Base-by-base conservation (phyloP, 2,888 invertebrate genomes). In the Punctoribates punctum region DNA sequence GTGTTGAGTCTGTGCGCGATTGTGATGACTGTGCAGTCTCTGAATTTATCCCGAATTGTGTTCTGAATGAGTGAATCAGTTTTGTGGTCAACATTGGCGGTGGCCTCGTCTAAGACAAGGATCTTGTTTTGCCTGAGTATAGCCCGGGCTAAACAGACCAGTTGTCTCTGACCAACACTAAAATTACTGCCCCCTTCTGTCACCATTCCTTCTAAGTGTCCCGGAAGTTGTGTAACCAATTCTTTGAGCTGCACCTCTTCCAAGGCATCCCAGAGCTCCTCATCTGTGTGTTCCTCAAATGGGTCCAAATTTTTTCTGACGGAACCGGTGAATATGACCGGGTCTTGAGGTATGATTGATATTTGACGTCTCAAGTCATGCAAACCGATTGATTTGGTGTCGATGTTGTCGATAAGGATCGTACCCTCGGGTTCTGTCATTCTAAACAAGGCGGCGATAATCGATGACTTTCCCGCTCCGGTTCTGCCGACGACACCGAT, bases 271-370 rank as follows among this genome's bases (percentile, higher is more conserved):
- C 57, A 74, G 1, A 74, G 38, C 1, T 42, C 20, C 15, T 72
- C 70, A n/a, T 74, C 74, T 11, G 54, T 1, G 82, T 90, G 91
- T 81, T 90, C 89, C 78, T 90, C 88, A 83, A 95, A 94, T 0
- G 95, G 95, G 85, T 96, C 95, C 77, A 96, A 86, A 85, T 96
- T 96, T 82, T 90, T 90, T 1, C 96, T 87, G 86, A 96, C 87
- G 1, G 92, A 90, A 65, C 94, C 94, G 0, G 92, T 91, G 85
- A 96, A 94, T 25, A 94, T 84, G 29, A 93, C 89, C 0, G 94
- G 94, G 82, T 94, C 94, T 81, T 96, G 96, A 0, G 96, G 96
- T 82, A 96, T 96, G 78, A 96, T 95, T 0, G 95, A 91, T 76
- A 96, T 91, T 81, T 89, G 90, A 75, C 88, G 88, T 73, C 96